phyloP scores from a whole-genome alignment of 2,888 invertebrate species.

The Athrips mouffetella region DNA sequence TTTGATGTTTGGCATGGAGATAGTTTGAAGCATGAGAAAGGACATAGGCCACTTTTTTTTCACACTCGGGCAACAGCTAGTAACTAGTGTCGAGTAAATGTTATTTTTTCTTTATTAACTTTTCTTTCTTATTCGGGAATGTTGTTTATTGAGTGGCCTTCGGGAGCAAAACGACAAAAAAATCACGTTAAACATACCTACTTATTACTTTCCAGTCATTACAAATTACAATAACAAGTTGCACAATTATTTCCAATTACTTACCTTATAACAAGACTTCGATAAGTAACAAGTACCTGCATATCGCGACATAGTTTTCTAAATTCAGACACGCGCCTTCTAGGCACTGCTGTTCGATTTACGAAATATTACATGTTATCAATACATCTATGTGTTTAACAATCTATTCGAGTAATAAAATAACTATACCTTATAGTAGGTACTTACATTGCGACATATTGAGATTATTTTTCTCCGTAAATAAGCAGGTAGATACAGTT shows the following conservation, averaged over 20 bases:
- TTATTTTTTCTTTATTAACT: no score
- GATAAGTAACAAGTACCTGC: constrained; percentile 14
- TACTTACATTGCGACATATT: not conserved
- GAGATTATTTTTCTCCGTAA: not conserved
- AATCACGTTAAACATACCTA: no score
- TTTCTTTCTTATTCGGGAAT: no score
- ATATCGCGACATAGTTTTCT: constrained; percentile 22
- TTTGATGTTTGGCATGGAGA: no score
- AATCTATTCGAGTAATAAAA: constrained; percentile 7
- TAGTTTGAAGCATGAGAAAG: no score
- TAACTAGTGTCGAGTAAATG: no score
- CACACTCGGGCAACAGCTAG: no score
- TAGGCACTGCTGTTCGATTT: constrained; percentile 11
- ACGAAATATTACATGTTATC: constrained; percentile 17
- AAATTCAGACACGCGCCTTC: constrained; percentile 21
- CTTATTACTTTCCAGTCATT: not conserved
- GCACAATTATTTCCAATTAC: constrained; percentile 3
- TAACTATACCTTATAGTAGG: not conserved
- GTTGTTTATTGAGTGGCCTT: no score
- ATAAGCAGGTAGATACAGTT: not conserved
- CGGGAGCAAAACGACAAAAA: no score
- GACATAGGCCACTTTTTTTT: no score
- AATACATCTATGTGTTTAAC: constrained; percentile 4
- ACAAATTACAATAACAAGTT: not conserved
- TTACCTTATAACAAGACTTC: constrained; percentile 3